phyloP scores from a whole-genome alignment of 2,113 vertebrate species.

The Siniperca chuatsi region DNA sequence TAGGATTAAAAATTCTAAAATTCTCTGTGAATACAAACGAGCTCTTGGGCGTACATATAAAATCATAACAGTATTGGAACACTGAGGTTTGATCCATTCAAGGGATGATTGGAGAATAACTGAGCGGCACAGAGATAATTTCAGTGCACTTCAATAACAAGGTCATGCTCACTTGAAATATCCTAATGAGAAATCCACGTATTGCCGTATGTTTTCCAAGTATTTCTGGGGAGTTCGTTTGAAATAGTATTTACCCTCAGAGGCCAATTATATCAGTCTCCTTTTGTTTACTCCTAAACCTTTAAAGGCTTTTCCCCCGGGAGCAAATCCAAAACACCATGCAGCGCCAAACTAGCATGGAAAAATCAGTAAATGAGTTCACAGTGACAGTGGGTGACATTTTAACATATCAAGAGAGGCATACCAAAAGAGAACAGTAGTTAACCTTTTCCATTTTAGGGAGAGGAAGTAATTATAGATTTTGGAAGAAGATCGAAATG shows the following conservation, averaged over 20 bases:
- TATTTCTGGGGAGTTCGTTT: constrained; percentile 46
- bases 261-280: constrained; percentile 67
- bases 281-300: constrained; percentile 60
- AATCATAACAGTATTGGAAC: neutral
- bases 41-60: neutral
- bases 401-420: constrained; percentile 47
- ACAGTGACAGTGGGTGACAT: constrained; percentile 43
- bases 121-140: constrained; percentile 4
- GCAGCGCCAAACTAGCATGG: neutral
- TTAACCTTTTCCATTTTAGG: constrained; percentile 13
- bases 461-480: constrained; percentile 16
- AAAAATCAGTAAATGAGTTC: constrained; percentile 57
- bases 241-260: constrained; percentile 54
- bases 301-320: constrained; percentile 30
- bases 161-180: constrained; percentile 25
- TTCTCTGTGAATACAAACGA: neutral
- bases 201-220: constrained; percentile 16
- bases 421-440: neutral
- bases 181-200: constrained; percentile 24
- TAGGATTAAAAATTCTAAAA: neutral
- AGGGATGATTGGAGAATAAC: neutral
- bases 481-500: constrained; percentile 4
- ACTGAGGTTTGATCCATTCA: neutral
- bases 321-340: constrained; percentile 30
- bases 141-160: constrained; percentile 23